Evolutionary conservation across 1,140 invertebrate genomes (phyloP).

Genomic region (Leptestheria dahalacensis): DNA sequence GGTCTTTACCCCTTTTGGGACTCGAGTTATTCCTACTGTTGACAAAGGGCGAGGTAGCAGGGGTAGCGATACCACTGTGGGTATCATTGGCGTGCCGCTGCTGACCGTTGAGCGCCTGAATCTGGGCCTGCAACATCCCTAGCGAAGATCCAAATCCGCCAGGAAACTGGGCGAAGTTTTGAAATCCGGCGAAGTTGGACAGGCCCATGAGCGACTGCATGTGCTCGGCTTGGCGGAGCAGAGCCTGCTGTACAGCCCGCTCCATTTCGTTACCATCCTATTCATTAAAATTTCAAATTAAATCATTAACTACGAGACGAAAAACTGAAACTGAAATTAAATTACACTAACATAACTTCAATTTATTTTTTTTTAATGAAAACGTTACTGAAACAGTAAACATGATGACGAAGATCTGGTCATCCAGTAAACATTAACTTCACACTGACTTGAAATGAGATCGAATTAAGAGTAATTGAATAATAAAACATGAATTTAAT

Average conservation of each 20-base stretch:
- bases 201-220: conserved; percentile 13
- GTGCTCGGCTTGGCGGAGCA: conserved; percentile 15
- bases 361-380: too few species aligned
- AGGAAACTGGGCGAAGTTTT: conserved; percentile 5
- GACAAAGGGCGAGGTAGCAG: conserved; percentile 9
- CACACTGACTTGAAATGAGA: too few species aligned
- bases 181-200: background rate
- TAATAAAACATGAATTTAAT: too few species aligned
- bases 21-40: background rate
- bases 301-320: too few species aligned
- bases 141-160: background rate
- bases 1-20: background rate
- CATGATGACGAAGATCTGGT: too few species aligned
- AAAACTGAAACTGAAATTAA: too few species aligned
- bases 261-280: conserved; percentile 16
- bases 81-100: background rate
- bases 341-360: too few species aligned
- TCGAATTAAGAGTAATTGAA: too few species aligned
- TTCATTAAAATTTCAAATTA: background rate
- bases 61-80: conserved; percentile 5
- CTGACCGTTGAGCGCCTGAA: conserved; percentile 9
- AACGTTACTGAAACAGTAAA: too few species aligned
- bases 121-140: conserved; percentile 14
- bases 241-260: conserved; percentile 9
- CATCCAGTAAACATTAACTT: too few species aligned